A percentile compares a stretch with the other conserved stretches of the same genome.
phyloP scores from a whole-genome alignment of 2,888 invertebrate genomes.

The Epiblema foenella region DNA sequence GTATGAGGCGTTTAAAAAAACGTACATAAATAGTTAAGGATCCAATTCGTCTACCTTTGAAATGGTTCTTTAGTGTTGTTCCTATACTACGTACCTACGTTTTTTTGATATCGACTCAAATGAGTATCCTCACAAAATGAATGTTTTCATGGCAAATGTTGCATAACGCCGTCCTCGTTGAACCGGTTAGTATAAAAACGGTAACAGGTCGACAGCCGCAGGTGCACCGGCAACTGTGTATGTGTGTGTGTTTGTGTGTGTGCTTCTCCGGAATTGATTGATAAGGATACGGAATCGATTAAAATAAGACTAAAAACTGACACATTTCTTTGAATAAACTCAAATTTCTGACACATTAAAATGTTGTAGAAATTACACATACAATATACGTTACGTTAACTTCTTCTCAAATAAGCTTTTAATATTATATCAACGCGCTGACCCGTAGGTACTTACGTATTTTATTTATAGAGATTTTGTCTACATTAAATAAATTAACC shows the following conservation, averaged over 20 bases:
- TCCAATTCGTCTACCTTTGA: no score
- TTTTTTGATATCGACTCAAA: no score
- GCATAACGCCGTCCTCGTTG: conserved; percentile 49
- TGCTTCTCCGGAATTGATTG: conserved; percentile 39
- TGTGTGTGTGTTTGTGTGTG: conserved; percentile 28
- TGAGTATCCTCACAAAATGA: not conserved
- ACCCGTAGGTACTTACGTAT: no score
- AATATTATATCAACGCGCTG: no score
- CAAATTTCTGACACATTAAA: not conserved
- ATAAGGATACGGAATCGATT: conserved; percentile 40
- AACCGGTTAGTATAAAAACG: conserved; percentile 43
- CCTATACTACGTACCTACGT: no score
- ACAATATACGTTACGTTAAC: not conserved
- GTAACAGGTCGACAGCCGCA: conserved; percentile 45
- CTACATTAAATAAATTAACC: no score
- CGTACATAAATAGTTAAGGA: no score
- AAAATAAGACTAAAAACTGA: conserved; percentile 14
- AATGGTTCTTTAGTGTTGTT: no score
- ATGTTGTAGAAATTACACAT: not conserved
- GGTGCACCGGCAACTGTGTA: conserved; percentile 30
- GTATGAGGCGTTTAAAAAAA: no score
- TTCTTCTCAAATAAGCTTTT: no score
- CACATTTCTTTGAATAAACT: no score
- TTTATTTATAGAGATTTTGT: no score
- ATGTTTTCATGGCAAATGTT: conserved; percentile 32